Evolutionary conservation across 2,888 invertebrate species (phyloP).

Genomic region (Euplexia lucipara): DNA sequence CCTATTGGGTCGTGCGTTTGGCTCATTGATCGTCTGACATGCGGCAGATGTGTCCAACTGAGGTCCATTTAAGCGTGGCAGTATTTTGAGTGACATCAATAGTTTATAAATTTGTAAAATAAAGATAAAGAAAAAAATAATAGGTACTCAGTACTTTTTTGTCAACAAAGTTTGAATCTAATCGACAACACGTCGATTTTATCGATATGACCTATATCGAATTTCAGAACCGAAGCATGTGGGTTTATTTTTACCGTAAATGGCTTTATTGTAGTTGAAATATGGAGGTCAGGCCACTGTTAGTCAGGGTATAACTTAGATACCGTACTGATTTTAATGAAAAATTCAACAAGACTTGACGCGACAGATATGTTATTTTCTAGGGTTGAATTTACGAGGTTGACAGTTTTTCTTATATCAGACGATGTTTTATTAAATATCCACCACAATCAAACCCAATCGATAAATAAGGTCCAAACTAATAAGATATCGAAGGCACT

Average conservation of each 20-base stretch:
- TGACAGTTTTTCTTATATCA: neutral
- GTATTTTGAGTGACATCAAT: too few relatives aligned
- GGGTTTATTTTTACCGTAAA: neutral
- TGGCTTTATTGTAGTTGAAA: neutral
- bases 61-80: too few relatives aligned
- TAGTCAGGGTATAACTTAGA: neutral
- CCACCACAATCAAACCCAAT: conserved; percentile 19
- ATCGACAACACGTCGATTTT: too few relatives aligned
- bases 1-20: too few relatives aligned
- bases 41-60: too few relatives aligned
- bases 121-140: too few relatives aligned
- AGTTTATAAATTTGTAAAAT: too few relatives aligned
- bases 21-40: too few relatives aligned
- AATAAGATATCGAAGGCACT: conserved; percentile 40
- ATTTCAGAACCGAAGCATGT: too few relatives aligned
- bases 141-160: too few relatives aligned
- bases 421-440: neutral
- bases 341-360: conserved; percentile 4
- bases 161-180: too few relatives aligned
- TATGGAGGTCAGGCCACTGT: neutral
- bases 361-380: neutral
- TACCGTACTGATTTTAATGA: conserved; percentile 7
- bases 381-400: conserved; percentile 4
- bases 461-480: conserved; percentile 22
- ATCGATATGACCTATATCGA: too few relatives aligned